phyloP scores from a whole-genome alignment of 64 coral and sea anemone species.

The Orbicella faveolata region DNA sequence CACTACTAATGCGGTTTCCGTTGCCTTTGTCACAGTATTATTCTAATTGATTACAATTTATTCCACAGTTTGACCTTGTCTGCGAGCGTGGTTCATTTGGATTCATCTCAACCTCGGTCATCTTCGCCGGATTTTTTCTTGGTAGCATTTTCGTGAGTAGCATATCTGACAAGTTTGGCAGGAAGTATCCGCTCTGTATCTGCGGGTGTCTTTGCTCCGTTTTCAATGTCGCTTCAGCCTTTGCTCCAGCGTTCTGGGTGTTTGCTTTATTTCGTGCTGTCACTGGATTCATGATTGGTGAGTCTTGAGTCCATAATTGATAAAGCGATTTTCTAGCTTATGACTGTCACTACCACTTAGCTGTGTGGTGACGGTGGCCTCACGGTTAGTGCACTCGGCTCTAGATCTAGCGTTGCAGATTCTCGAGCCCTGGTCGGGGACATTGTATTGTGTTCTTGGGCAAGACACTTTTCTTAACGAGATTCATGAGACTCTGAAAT shows the following conservation, averaged over 20 bases:
- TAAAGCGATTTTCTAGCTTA: too few species aligned
- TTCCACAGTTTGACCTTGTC: constrained; percentile 32
- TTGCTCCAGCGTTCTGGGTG: constrained; percentile 26
- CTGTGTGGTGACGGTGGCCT: too few species aligned
- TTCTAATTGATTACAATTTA: too few species aligned
- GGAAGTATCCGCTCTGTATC: constrained; percentile 2
- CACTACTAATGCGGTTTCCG: too few species aligned
- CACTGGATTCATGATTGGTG: constrained; percentile 24
- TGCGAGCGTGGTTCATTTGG: constrained; percentile 19
- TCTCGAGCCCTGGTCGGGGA: too few species aligned
- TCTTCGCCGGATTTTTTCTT: constrained; percentile 23
- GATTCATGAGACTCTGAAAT: too few species aligned
- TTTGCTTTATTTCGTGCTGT: constrained; percentile 30
- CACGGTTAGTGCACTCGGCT: too few species aligned
- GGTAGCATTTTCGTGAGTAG: not conserved
- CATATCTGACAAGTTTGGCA: constrained; percentile 28
- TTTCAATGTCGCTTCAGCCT: not conserved
- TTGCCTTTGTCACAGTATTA: too few species aligned
- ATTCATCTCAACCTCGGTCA: constrained; percentile 12
- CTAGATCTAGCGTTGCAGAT: too few species aligned
- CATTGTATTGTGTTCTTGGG: too few species aligned
- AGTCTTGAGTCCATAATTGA: not conserved
- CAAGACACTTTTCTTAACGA: too few species aligned
- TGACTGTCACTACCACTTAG: too few species aligned
- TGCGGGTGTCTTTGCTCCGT: not conserved